Conservation (phyloP, 2,797 vertebrate genomes). For the Dendrocincla fuliginosa region DNA sequence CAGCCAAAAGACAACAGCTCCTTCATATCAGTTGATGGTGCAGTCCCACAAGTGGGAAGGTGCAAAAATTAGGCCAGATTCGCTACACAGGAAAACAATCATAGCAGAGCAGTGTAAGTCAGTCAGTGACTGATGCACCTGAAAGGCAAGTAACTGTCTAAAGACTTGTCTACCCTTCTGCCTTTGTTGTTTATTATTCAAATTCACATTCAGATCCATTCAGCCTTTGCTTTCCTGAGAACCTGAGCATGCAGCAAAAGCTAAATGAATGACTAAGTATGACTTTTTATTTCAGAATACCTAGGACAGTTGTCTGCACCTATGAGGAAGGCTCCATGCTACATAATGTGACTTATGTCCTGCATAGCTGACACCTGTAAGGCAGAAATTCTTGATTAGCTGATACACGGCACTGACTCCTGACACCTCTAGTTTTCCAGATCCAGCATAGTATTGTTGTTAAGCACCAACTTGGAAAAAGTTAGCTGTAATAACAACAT, state of each 20-base stretch:
- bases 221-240: neutral
- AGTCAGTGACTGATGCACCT: neutral
- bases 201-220: neutral
- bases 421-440: neutral
- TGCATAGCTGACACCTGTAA: neutral
- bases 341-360: neutral
- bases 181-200: neutral
- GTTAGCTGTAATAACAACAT: neutral
- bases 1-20: neutral
- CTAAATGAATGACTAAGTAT: neutral
- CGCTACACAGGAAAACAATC: neutral
- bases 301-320: neutral
- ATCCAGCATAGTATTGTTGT: neutral
- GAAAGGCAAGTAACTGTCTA: neutral
- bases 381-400: neutral
- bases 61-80: neutral
- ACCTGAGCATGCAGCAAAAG: neutral
- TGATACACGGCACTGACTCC: neutral
- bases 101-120: neutral
- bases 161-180: accelerated
- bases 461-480: neutral
- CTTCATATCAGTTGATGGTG: neutral
- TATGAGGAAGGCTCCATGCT: neutral
- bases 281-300: neutral
- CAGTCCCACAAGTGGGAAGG: neutral